Percentiles rank a stretch among this genome's conserved stretches.
Conservation (phyloP, 2,113 vertebrate genomes). For the Tragelaphus scriptus region DNA sequence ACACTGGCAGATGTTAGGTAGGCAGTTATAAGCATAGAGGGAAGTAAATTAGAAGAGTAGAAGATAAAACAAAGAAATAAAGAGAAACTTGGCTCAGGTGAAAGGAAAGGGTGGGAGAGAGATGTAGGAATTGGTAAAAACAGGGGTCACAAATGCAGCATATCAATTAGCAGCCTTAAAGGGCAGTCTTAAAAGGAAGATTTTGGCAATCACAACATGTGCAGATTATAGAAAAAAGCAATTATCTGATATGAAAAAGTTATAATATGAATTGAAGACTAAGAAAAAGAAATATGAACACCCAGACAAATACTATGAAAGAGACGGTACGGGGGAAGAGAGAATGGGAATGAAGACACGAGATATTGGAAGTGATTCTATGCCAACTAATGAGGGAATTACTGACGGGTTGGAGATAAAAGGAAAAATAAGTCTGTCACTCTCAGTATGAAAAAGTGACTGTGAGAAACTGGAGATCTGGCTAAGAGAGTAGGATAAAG, state of each 20-base stretch:
- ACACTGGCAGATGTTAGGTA: background rate
- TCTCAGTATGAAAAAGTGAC: background rate
- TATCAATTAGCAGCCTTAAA: constrained; percentile 2
- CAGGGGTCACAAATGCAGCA: background rate
- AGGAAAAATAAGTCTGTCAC: constrained; percentile 11
- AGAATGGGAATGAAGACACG: background rate
- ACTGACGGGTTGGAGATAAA: background rate
- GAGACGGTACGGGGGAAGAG: background rate
- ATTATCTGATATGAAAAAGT: background rate
- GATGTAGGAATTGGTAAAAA: constrained; percentile 17
- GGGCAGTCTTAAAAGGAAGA: background rate
- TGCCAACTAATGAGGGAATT: background rate
- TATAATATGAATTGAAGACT: background rate
- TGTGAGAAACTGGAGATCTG: background rate
- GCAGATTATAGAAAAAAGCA: background rate
- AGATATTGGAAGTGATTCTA: background rate
- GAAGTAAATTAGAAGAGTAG: constrained; percentile 24
- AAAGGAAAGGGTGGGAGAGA: background rate
- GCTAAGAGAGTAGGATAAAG: background rate
- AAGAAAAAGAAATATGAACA: constrained; percentile 10
- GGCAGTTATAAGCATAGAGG: background rate
- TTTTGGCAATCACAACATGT: background rate
- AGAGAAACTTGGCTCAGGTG: background rate
- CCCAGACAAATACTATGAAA: constrained; percentile 6
- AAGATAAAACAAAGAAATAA: background rate